Conservation (phyloP, 2,888 invertebrate species). For the Chrysodeixis includens region DNA sequence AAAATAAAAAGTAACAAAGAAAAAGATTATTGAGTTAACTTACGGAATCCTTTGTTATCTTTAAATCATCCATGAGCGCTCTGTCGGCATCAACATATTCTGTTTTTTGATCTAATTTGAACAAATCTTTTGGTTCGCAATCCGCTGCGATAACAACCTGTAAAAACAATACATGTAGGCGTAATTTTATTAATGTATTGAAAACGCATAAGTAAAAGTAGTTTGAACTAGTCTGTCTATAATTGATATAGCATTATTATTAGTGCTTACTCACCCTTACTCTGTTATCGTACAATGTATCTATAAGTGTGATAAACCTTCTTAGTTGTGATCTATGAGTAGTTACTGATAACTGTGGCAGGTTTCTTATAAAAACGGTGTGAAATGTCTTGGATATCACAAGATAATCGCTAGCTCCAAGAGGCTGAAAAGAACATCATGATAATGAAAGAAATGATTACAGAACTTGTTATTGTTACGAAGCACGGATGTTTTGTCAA, state of each 20-base stretch:
- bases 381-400: constrained; percentile 98
- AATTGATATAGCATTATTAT: constrained; percentile 13
- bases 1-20: too few relatives aligned
- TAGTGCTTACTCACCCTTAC: constrained; percentile 89
- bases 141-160: constrained; percentile 96
- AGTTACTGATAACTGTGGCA: constrained; percentile 94
- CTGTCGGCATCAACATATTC: constrained; percentile 93
- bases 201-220: not conserved
- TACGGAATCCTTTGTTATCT: constrained; percentile 93
- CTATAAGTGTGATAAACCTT: constrained; percentile 98
- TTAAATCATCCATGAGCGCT: constrained; percentile 98
- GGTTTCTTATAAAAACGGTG: constrained; percentile 96
- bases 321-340: constrained; percentile 95
- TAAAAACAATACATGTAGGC: constrained; percentile 15
- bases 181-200: not conserved
- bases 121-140: constrained; percentile 93
- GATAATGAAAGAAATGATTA: constrained; percentile 13
- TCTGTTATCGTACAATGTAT: constrained; percentile 98
- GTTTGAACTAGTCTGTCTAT: constrained; percentile 11
- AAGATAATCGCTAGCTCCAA: constrained; percentile 98
- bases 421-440: constrained; percentile 89
- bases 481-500: constrained; percentile 1
- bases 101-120: constrained; percentile 86
- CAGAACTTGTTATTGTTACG: not conserved
- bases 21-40: constrained; percentile 65